These are phyloP conservation scores for Porites lutea DNA, from an alignment of 64 coral and sea anemone species.

Conservation along the genomic window DNA sequence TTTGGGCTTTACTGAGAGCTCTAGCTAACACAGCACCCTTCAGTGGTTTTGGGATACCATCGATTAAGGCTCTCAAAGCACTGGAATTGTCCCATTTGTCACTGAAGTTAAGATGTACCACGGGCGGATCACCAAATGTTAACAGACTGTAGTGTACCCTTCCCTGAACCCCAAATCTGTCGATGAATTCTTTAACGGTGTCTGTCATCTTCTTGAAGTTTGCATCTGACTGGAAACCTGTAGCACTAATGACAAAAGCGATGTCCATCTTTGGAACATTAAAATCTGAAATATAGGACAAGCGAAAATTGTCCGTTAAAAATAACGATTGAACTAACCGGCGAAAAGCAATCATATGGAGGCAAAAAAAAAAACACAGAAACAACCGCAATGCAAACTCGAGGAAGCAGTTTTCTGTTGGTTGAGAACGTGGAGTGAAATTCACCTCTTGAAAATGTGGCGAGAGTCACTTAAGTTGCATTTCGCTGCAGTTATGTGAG, in stretches of 20 bases:
- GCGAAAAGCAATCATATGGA: no score
- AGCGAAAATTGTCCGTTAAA: no score
- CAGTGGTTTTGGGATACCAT: slow-evolving; percentile 51
- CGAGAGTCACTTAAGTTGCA: no score
- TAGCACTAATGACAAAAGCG: slow-evolving; percentile 73
- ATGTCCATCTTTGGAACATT: slow-evolving; percentile 74
- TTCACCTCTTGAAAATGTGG: no score
- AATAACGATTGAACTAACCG: no score
- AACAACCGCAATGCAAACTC: background rate
- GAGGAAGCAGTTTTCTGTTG: background rate
- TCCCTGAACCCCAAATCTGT: slow-evolving; percentile 71
- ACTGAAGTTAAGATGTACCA: slow-evolving; percentile 55
- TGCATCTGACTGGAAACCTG: slow-evolving; percentile 30
- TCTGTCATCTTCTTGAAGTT: slow-evolving; percentile 88
- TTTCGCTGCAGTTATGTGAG: no score
- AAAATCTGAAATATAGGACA: slow-evolving; percentile 46
- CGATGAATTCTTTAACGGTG: slow-evolving; percentile 70
- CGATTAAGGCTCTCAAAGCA: slow-evolving; percentile 63
- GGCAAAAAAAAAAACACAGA: no score
- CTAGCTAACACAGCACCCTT: slow-evolving; percentile 43
- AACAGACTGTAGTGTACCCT: slow-evolving; percentile 77
- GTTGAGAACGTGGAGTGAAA: no score
- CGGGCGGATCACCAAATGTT: slow-evolving; percentile 69
- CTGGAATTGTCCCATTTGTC: slow-evolving; percentile 41
- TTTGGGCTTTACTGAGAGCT: slow-evolving; percentile 39